Percentiles rank a stretch among this genome's conserved stretches.
phyloP scores from a whole-genome alignment of 1,140 invertebrate genomes.

The Oscheius sp. region DNA sequence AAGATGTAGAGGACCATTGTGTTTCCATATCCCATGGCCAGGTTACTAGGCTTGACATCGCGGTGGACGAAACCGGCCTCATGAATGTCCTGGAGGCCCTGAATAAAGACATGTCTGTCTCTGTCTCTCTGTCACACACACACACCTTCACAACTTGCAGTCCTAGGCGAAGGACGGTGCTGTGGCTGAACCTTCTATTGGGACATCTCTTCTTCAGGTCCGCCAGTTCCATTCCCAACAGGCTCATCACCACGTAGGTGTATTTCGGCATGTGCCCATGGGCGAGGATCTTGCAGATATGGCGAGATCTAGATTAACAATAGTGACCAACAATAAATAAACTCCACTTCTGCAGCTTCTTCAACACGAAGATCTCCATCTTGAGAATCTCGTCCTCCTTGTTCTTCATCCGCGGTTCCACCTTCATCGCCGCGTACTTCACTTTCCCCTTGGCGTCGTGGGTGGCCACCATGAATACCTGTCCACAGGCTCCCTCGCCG shows the following conservation, averaged over 20 bases:
- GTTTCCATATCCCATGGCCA: conserved; percentile 39
- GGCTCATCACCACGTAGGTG: conserved; percentile 47
- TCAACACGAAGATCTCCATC: conserved; percentile 52
- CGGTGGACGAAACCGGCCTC: conserved; percentile 51
- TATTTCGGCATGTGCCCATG: conserved; percentile 44
- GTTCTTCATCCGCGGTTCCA: conserved; percentile 48
- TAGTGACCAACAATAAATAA: no score
- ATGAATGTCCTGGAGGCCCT: conserved; percentile 46
- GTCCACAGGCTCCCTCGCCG: conserved; percentile 47
- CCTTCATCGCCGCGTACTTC: conserved; percentile 40
- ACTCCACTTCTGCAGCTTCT: conserved; percentile 49
- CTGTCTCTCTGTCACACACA: neutral
- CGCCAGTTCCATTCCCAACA: conserved; percentile 49
- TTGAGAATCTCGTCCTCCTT: conserved; percentile 52
- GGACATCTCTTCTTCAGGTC: conserved; percentile 47
- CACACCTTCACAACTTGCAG: conserved; percentile 40
- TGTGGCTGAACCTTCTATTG: conserved; percentile 36
- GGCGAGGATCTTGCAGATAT: conserved; percentile 40
- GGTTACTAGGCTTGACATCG: conserved; percentile 54
- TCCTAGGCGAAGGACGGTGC: conserved; percentile 41
- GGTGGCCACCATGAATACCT: conserved; percentile 42
- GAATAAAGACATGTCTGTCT: conserved; percentile 28
- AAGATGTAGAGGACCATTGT: conserved; percentile 44
- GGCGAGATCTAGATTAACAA: no score
- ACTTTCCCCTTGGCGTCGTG: neutral